These are phyloP conservation scores for Odobenus rosmarus DNA, from an alignment of 2,113 vertebrate species.

Conservation along the genomic window DNA sequence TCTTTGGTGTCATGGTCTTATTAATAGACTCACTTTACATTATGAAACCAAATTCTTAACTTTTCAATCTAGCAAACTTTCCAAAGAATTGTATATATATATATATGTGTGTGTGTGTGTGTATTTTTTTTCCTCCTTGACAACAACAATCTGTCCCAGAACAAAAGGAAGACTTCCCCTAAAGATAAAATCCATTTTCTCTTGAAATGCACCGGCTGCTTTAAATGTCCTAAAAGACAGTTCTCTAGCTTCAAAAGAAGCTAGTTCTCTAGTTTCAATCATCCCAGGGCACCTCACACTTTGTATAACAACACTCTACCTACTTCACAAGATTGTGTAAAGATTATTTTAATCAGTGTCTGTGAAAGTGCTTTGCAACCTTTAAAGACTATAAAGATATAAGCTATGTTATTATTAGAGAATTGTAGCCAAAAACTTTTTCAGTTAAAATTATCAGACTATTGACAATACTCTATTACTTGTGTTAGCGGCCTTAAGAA, in stretches of 20 bases:
- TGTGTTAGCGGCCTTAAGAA: background rate
- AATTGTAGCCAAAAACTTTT: background rate
- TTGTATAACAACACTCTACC: background rate
- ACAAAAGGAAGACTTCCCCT: background rate
- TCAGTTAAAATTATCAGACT: background rate
- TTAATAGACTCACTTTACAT: background rate
- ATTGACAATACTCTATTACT: background rate
- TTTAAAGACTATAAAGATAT: background rate
- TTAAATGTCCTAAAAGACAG: slow-evolving; percentile 23
- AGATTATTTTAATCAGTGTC: background rate
- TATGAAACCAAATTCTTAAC: background rate
- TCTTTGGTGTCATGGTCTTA: background rate
- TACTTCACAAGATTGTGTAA: background rate
- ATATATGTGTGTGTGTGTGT: no score
- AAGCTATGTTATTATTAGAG: background rate
- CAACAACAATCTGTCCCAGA: background rate
- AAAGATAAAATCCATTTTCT: slow-evolving; percentile 41
- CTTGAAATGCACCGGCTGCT: background rate
- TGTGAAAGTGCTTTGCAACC: background rate
- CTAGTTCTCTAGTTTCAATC: background rate
- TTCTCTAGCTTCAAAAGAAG: background rate
- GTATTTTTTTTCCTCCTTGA: background rate
- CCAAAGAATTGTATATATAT: background rate
- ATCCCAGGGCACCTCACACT: background rate
- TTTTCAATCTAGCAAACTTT: slow-evolving; percentile 5